Conservation (phyloP, 2,888 invertebrate species). For the Leucania comma region DNA sequence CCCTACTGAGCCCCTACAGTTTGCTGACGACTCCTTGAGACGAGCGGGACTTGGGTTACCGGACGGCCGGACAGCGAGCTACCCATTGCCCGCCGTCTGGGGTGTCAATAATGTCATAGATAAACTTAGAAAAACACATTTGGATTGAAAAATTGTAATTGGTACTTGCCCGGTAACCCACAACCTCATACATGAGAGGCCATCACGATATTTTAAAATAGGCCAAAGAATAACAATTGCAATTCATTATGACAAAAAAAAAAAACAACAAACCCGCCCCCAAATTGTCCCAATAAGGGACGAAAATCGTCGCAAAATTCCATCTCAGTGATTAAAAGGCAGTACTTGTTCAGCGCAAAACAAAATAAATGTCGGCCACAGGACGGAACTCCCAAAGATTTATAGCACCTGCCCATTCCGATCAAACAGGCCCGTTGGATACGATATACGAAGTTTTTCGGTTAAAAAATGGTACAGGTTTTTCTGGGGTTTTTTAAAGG, state of each 20-base stretch:
- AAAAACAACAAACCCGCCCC: neutral
- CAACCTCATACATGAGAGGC: no score
- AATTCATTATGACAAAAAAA: neutral
- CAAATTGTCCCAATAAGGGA: slow-evolving; percentile 20
- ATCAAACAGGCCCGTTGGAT: slow-evolving; percentile 43
- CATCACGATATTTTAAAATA: no score
- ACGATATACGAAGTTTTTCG: slow-evolving; percentile 34
- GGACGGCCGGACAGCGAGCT: no score
- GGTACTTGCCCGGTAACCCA: no score
- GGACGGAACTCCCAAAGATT: slow-evolving; percentile 44
- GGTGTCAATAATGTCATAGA: no score
- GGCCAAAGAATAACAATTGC: no score
- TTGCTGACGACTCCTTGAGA: no score
- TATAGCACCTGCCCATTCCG: slow-evolving; percentile 56
- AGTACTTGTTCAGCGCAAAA: slow-evolving; percentile 32
- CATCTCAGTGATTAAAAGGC: slow-evolving; percentile 43
- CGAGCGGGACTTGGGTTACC: no score
- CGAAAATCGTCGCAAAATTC: slow-evolving; percentile 27
- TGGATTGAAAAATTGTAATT: no score
- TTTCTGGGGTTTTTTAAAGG: slow-evolving; percentile 14
- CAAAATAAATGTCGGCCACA: slow-evolving; percentile 55
- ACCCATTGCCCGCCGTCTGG: no score
- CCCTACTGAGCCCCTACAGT: no score
- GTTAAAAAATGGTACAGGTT: slow-evolving; percentile 10
- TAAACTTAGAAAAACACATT: no score